Conservation (phyloP, 2,888 invertebrate genomes). For the Tipula unca region DNA sequence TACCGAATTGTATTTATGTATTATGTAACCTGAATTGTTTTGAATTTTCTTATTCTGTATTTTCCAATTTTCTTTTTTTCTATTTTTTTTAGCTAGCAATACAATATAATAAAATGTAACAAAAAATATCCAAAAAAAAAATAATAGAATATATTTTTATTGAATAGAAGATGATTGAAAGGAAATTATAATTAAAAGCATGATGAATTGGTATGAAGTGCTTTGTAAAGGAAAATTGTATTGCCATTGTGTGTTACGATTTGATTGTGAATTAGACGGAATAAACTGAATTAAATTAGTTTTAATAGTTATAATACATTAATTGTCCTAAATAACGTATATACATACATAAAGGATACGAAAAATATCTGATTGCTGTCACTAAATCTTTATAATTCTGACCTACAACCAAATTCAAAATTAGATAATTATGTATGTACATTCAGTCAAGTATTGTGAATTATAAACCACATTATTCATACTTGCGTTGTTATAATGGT, state of each 20-base stretch:
- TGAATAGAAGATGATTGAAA: conserved; percentile 14
- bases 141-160: not conserved
- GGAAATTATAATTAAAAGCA: not conserved
- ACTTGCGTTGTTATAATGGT: no score
- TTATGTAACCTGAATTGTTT: not conserved
- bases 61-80: conserved; percentile 1
- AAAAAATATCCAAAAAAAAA: not conserved
- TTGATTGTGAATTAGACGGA: not conserved
- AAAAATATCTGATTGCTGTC: no score
- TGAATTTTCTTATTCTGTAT: not conserved
- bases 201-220: not conserved
- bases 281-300: no score
- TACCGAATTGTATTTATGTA: not conserved
- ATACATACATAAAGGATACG: no score
- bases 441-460: no score
- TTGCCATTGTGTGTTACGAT: not conserved
- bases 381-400: no score
- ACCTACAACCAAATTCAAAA: no score
- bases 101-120: not conserved
- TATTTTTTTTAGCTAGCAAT: no score
- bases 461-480: no score
- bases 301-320: no score
- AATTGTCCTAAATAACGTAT: no score
- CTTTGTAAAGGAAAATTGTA: not conserved
- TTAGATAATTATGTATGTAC: no score